Conservation (phyloP, 1,140 invertebrate genomes). For the Zaprionus africanus region DNA sequence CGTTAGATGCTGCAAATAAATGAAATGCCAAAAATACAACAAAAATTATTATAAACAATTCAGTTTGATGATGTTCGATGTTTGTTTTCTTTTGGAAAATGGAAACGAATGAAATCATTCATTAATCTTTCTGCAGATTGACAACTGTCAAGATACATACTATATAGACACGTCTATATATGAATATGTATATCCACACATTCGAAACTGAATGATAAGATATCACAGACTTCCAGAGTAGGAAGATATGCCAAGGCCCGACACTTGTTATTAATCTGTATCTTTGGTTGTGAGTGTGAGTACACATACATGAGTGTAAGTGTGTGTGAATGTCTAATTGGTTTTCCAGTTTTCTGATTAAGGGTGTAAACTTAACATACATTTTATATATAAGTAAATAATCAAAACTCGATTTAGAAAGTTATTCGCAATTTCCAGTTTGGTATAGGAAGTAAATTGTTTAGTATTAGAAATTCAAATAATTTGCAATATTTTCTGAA, state of each 20-base stretch:
- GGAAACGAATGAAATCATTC: neutral
- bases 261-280: neutral
- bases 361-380: neutral
- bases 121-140: constrained; percentile 3
- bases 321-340: neutral
- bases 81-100: neutral
- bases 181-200: neutral
- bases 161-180: neutral
- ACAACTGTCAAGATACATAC: neutral
- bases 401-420: neutral
- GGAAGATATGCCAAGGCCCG: neutral
- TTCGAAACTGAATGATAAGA: neutral
- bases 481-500: neutral
- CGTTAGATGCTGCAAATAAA: constrained; percentile 92
- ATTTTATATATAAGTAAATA: neutral
- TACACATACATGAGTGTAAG: neutral
- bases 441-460: neutral
- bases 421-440: neutral
- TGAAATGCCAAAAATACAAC: constrained; percentile 17
- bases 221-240: neutral
- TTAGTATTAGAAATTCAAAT: neutral
- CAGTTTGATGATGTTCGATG: neutral
- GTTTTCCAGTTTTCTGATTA: neutral
- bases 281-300: too few species aligned
- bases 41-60: constrained; percentile 6